Evolutionary conservation across 2,113 vertebrate species (phyloP).

Genomic region (Progne subis): DNA sequence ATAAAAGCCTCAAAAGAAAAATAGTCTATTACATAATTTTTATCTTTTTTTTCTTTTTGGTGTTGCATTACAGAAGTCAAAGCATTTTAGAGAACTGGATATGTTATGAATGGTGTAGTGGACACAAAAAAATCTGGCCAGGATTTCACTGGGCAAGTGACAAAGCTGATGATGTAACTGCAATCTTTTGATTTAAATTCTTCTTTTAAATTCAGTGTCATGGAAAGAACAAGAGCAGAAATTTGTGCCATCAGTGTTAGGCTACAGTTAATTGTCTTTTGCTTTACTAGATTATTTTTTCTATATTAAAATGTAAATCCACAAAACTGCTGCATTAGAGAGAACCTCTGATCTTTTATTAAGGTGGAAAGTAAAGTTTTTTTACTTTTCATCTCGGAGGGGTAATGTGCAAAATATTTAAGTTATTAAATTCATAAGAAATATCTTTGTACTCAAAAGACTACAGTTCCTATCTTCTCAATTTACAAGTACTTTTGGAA

Average conservation of each 20-base stretch:
- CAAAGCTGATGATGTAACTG: neutral
- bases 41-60: neutral
- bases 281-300: neutral
- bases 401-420: neutral
- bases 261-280: neutral
- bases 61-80: neutral
- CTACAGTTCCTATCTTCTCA: neutral
- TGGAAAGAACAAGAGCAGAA: neutral
- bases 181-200: neutral
- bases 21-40: neutral
- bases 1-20: neutral
- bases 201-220: neutral
- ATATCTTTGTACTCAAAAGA: neutral
- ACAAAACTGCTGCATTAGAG: neutral
- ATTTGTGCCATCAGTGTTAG: neutral
- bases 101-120: neutral
- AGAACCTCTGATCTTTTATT: neutral
- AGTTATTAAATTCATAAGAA: neutral
- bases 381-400: neutral
- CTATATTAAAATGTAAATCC: neutral
- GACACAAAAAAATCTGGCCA: neutral
- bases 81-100: neutral
- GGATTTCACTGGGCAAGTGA: neutral
- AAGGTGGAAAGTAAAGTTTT: neutral
- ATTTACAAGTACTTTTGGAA: neutral